Conservation (phyloP, 2,797 vertebrate genomes). For the Scomberomorus guttatus region DNA sequence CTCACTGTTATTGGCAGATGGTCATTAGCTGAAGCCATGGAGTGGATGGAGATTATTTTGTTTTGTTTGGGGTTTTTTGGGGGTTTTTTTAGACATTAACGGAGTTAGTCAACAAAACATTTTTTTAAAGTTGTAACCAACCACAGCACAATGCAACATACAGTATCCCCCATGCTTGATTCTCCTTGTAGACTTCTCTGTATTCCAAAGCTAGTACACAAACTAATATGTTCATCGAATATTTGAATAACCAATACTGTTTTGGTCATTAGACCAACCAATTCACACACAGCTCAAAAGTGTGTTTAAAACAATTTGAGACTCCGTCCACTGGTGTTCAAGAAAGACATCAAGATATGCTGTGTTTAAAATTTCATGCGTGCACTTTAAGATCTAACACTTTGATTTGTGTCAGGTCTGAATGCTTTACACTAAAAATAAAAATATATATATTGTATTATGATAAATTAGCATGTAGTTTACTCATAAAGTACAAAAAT, state of each 20-base stretch:
- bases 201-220: too few relatives aligned
- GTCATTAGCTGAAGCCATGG: neutral
- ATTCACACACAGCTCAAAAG: neutral
- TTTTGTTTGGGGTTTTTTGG: too few relatives aligned
- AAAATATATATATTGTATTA: neutral
- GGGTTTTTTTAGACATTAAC: too few relatives aligned
- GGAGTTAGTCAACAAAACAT: too few relatives aligned
- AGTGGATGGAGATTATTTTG: too few relatives aligned
- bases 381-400: neutral
- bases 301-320: neutral
- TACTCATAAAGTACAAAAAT: too few relatives aligned
- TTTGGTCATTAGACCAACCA: neutral
- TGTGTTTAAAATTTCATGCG: too few relatives aligned
- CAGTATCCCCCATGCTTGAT: too few relatives aligned
- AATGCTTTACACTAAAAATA: neutral
- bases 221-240: neutral
- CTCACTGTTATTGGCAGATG: neutral
- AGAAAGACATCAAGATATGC: neutral
- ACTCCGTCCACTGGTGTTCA: neutral
- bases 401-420: neutral
- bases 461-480: too few relatives aligned
- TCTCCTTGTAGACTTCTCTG: too few relatives aligned
- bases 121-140: too few relatives aligned
- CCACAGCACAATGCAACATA: too few relatives aligned
- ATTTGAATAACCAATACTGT: neutral